Percentiles rank a stretch among this genome's conserved stretches.
Evolutionary conservation across 2,797 vertebrate species (phyloP).

Genomic region (Pterois miles): DNA sequence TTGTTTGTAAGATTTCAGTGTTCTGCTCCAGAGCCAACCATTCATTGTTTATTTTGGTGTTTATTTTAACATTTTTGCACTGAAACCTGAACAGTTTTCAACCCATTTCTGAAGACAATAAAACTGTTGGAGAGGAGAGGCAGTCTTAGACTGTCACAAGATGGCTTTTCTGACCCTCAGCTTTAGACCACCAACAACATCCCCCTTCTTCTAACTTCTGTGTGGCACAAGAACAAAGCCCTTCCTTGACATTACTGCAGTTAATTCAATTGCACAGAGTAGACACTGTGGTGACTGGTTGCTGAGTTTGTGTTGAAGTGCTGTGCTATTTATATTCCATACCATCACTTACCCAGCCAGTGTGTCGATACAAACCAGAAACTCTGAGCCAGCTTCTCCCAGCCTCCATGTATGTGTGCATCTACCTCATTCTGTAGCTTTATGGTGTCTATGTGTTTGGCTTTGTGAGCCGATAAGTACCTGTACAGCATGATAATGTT

Average conservation of each 20-base stretch:
- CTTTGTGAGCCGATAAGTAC: constrained; percentile 35
- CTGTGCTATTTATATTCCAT: background rate
- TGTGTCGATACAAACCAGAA: background rate
- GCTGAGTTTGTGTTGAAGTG: background rate
- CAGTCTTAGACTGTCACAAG: no score
- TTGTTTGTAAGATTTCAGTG: no score
- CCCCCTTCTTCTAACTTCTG: background rate
- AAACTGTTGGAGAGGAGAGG: no score
- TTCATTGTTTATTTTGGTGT: no score
- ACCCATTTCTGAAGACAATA: no score
- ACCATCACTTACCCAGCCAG: background rate
- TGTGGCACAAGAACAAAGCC: no score
- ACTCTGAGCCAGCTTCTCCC: background rate
- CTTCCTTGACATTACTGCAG: background rate
- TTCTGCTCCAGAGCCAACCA: no score
- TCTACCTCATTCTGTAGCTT: background rate
- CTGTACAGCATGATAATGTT: constrained; percentile 48
- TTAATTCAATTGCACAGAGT: background rate
- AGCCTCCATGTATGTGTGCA: background rate
- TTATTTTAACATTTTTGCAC: no score
- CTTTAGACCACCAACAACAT: no score
- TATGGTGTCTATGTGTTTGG: constrained; percentile 7
- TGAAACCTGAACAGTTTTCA: no score
- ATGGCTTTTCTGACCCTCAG: no score
- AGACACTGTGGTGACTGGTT: no score